phyloP scores from a whole-genome alignment of 2,113 vertebrate genomes.

The Anseranas semipalmata region DNA sequence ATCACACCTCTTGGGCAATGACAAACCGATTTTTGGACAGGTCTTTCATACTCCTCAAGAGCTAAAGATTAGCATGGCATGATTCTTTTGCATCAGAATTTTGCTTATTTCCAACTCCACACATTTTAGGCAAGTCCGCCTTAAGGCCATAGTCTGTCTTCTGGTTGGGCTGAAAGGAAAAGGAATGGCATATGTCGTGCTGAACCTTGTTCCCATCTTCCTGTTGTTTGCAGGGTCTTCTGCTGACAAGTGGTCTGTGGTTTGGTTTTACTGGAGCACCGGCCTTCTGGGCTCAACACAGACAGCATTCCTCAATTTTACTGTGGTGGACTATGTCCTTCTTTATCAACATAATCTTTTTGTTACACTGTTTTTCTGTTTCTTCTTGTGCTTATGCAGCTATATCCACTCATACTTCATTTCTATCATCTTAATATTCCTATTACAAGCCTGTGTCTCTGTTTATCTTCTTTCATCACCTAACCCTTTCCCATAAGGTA shows the following conservation, averaged over 20 bases:
- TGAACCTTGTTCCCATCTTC: neutral
- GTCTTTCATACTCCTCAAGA: neutral
- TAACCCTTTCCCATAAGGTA: neutral
- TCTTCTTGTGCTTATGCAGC: neutral
- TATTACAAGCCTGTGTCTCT: neutral
- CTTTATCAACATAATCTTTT: neutral
- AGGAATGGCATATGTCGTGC: neutral
- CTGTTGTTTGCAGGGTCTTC: neutral
- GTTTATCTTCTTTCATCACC: neutral
- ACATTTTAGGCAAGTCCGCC: neutral
- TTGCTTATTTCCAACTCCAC: neutral
- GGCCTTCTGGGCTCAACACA: neutral
- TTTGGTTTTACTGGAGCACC: neutral
- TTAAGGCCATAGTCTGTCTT: neutral
- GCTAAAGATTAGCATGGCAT: neutral
- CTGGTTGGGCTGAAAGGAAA: neutral
- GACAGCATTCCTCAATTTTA: neutral
- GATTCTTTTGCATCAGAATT: neutral
- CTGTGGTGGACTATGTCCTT: neutral
- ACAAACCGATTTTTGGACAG: neutral
- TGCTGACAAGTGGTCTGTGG: neutral
- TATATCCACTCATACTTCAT: neutral
- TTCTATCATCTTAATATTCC: neutral
- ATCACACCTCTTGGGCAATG: neutral
- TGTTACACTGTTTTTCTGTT: neutral